A percentile compares a stretch with the other conserved stretches of the same genome.
Conservation (phyloP, 2,113 vertebrate species). For the Aspiorhynchus laticeps region DNA sequence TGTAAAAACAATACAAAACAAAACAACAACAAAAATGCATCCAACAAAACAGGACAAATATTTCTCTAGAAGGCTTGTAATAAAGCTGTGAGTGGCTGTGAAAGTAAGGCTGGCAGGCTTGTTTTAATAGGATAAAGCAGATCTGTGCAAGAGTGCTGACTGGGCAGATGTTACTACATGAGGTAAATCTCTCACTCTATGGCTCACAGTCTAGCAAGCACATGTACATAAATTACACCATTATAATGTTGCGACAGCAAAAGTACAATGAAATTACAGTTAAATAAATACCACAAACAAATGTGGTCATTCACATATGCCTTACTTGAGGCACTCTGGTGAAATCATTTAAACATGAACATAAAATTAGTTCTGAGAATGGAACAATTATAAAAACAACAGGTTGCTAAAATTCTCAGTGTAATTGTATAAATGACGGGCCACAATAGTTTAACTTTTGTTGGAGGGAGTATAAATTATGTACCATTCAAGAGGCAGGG, state of each 20-base stretch:
- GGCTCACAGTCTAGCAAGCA: neutral
- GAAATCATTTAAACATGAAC: neutral
- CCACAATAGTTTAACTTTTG: neutral
- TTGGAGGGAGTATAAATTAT: slow-evolving; percentile 11
- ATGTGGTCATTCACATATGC: neutral
- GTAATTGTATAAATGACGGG: neutral
- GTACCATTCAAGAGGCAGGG: slow-evolving; percentile 12
- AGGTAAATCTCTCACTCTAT: slow-evolving; percentile 18
- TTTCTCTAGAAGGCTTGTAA: slow-evolving; percentile 1
- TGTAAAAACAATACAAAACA: too few species aligned
- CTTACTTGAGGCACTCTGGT: neutral
- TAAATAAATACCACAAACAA: slow-evolving; percentile 1
- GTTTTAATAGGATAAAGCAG: slow-evolving; percentile 75
- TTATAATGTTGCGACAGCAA: neutral
- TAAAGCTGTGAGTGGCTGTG: slow-evolving; percentile 5
- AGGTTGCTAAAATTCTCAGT: neutral
- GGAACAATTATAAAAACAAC: neutral
- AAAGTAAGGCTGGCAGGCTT: slow-evolving; percentile 13
- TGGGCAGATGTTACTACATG: slow-evolving; percentile 50
- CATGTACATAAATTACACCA: neutral
- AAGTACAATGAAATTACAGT: neutral
- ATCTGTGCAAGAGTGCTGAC: slow-evolving; percentile 71
- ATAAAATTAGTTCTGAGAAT: neutral
- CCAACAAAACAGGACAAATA: too few species aligned
- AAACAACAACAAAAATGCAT: too few species aligned